Conservation (phyloP, 2,797 vertebrate genomes). For the Mormyrops attenuatus region DNA sequence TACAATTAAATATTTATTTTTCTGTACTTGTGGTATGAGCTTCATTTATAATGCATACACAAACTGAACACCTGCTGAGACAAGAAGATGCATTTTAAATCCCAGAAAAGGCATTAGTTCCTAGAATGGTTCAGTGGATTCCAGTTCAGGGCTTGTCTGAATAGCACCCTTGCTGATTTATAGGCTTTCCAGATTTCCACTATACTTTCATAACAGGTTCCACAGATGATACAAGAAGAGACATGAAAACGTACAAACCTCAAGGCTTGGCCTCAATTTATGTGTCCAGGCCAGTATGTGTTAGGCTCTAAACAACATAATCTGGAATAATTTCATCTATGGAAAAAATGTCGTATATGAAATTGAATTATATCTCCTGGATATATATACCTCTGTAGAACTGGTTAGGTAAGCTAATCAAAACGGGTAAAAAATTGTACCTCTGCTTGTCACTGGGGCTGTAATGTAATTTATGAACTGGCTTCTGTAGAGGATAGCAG, state of each 20-base stretch:
- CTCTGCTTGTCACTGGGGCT: neutral
- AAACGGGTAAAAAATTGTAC: neutral
- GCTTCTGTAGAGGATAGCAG: neutral
- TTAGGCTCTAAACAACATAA: neutral
- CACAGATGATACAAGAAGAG: neutral
- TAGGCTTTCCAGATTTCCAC: neutral
- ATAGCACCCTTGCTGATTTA: neutral
- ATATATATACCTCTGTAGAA: neutral
- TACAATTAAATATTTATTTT: constrained; percentile 2
- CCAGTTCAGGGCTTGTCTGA: neutral
- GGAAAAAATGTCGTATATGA: neutral
- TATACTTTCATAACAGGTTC: neutral
- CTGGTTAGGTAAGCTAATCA: neutral
- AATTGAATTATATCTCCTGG: neutral
- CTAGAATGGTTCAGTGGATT: neutral
- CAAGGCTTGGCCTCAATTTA: neutral
- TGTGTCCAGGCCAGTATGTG: neutral
- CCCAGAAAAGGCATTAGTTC: neutral
- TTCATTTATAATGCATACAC: neutral
- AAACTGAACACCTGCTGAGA: neutral
- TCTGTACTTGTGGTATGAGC: neutral
- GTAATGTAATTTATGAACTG: neutral
- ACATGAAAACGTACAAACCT: neutral
- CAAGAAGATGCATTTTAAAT: neutral
- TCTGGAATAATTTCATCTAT: neutral